These are phyloP conservation scores for Rhogogaster chlorosoma DNA, from an alignment of 2,888 invertebrate species.

Conservation along the genomic window DNA sequence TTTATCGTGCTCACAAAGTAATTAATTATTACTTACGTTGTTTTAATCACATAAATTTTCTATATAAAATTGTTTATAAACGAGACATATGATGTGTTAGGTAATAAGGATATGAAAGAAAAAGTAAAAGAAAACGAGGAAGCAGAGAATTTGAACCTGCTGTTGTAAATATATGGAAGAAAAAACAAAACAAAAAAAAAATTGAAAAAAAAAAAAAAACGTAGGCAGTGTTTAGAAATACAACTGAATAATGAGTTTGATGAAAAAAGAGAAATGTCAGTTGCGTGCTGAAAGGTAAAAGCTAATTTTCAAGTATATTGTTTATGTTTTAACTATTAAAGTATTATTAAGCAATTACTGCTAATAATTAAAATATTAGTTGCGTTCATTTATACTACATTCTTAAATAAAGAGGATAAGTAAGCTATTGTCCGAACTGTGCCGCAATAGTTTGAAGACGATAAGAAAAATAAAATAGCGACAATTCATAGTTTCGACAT, in stretches of 20 bases:
- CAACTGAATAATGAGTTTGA: constrained; percentile 37
- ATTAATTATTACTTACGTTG: constrained; percentile 71
- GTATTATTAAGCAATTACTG: constrained; percentile 56
- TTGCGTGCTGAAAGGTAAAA: constrained; percentile 36
- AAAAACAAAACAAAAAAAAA: neutral
- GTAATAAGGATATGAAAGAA: constrained; percentile 60
- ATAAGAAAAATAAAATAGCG: neutral
- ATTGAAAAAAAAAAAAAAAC: neutral
- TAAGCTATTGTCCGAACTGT: neutral
- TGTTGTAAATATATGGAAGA: constrained; percentile 50
- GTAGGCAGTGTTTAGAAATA: constrained; percentile 49
- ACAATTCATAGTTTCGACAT: constrained; percentile 11
- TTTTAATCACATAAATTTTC: constrained; percentile 76
- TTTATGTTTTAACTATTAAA: constrained; percentile 68
- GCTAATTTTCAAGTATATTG: constrained; percentile 56
- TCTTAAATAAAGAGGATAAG: neutral
- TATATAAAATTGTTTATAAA: constrained; percentile 76
- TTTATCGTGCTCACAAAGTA: constrained; percentile 73
- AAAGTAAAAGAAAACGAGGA: constrained; percentile 14
- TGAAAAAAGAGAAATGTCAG: constrained; percentile 18
- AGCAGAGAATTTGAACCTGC: constrained; percentile 49
- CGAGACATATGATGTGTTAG: constrained; percentile 66
- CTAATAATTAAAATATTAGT: constrained; percentile 25
- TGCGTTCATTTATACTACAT: constrained; percentile 32
- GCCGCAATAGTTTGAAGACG: neutral